These are phyloP conservation scores for Bombus impatiens DNA, from an alignment of 1,140 invertebrate genomes.

Conservation along the genomic window DNA sequence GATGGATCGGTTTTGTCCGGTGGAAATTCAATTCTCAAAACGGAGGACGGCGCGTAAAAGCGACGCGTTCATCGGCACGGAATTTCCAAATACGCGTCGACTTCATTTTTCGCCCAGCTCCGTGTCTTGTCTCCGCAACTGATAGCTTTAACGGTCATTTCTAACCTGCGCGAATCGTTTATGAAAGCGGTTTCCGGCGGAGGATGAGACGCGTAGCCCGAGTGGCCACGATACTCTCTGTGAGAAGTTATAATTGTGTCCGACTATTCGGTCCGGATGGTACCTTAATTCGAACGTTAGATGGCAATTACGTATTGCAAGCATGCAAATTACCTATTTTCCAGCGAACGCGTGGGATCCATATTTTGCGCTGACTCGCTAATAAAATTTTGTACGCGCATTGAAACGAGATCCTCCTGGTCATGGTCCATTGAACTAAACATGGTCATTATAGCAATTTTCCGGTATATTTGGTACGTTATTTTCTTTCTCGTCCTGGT, in stretches of 20 bases:
- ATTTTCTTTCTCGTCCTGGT: neutral
- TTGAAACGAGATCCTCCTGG: conserved; percentile 29
- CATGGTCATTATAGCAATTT: conserved; percentile 14
- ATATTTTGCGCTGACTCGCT: neutral
- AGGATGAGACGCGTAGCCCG: neutral
- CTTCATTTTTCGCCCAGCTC: neutral
- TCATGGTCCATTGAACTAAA: conserved; percentile 24
- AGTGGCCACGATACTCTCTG: neutral
- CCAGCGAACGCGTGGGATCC: neutral
- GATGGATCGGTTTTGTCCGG: neutral
- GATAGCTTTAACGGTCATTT: neutral
- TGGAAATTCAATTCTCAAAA: conserved; percentile 22
- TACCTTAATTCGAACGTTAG: conserved; percentile 62
- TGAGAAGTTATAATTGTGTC: conserved; percentile 64
- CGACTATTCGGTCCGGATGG: conserved; percentile 54
- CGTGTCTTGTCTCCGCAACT: neutral
- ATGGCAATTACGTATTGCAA: conserved; percentile 59
- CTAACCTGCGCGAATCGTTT: neutral
- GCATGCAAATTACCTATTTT: conserved; percentile 57
- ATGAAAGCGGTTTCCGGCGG: conserved; percentile 17
- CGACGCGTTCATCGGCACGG: conserved; percentile 4
- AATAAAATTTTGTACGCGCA: conserved; percentile 33
- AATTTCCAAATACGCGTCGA: neutral
- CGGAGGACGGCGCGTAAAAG: neutral
- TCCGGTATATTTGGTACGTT: neutral